Conservation (phyloP, 1,140 invertebrate genomes). For the Drosophila trapezifrons region DNA sequence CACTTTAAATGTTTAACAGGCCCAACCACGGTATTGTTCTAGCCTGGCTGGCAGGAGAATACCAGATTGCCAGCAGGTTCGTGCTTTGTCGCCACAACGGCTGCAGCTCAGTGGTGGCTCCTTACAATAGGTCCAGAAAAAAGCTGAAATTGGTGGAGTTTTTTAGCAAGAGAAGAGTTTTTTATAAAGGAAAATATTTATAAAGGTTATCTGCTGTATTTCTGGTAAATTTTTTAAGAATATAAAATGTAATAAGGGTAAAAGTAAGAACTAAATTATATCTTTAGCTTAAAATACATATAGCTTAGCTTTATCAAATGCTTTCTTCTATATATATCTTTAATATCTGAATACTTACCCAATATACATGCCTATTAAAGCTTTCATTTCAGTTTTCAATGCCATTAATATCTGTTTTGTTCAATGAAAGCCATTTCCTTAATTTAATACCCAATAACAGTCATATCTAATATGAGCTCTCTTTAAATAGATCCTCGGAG, state of each 20-base stretch:
- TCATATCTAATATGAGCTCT: neutral
- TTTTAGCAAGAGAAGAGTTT: neutral
- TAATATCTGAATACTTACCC: neutral
- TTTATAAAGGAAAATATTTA: neutral
- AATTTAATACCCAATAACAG: neutral
- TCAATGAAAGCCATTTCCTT: neutral
- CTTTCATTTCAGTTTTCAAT: neutral
- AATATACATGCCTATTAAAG: neutral
- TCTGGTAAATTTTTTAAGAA: too few relatives aligned
- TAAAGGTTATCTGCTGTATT: neutral
- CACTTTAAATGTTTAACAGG: slow-evolving; percentile 79
- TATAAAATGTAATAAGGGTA: too few relatives aligned
- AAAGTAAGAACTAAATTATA: too few relatives aligned
- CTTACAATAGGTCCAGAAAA: neutral
- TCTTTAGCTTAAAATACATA: too few relatives aligned
- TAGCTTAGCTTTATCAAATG: too few relatives aligned
- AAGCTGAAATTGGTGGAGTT: neutral
- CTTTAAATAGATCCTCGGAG: neutral
- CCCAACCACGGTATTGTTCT: slow-evolving; percentile 48
- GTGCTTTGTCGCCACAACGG: slow-evolving; percentile 54
- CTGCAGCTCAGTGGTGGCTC: slow-evolving; percentile 27
- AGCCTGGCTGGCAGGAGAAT: slow-evolving; percentile 38
- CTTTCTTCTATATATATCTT: too few relatives aligned
- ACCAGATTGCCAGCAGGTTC: slow-evolving; percentile 34
- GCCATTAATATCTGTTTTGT: too few relatives aligned